Conservation (phyloP, 2,888 invertebrate genomes). For the Fabriciana adippe region DNA sequence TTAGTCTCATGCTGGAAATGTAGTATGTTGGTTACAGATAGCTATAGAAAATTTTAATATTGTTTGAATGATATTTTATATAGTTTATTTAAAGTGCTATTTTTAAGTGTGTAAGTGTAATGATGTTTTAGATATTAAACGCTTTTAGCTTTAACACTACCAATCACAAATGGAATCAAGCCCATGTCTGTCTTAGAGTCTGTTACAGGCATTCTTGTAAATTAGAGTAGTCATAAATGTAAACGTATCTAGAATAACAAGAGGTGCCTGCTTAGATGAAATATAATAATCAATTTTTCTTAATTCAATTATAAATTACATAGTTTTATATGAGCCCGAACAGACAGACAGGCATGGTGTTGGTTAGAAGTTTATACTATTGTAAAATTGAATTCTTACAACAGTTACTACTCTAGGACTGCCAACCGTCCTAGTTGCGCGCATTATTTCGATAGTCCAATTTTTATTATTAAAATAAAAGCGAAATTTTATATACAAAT, state of each 20-base stretch:
- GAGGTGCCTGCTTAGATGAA: conserved; percentile 22
- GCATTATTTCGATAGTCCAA: neutral
- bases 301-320: conserved; percentile 11
- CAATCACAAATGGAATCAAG: conserved; percentile 1
- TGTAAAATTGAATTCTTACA: neutral
- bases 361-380: neutral
- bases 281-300: conserved; percentile 14
- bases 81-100: conserved; percentile 24
- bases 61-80: conserved; percentile 23
- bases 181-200: conserved; percentile 9
- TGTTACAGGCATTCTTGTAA: neutral
- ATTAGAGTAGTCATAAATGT: neutral
- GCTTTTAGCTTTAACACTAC: conserved; percentile 7
- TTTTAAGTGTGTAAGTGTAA: conserved; percentile 12
- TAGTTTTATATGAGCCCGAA: neutral
- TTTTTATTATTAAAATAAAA: neutral
- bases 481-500: neutral
- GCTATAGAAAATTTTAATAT: conserved; percentile 21
- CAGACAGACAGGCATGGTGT: conserved; percentile 3
- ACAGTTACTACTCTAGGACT: neutral
- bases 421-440: neutral
- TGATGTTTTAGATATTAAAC: conserved; percentile 8
- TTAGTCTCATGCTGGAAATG: conserved; percentile 5
- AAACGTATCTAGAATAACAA: conserved; percentile 14
- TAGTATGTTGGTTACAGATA: conserved; percentile 18